Conservation (phyloP, 2,797 vertebrate genomes). For the Botia kubotai region DNA sequence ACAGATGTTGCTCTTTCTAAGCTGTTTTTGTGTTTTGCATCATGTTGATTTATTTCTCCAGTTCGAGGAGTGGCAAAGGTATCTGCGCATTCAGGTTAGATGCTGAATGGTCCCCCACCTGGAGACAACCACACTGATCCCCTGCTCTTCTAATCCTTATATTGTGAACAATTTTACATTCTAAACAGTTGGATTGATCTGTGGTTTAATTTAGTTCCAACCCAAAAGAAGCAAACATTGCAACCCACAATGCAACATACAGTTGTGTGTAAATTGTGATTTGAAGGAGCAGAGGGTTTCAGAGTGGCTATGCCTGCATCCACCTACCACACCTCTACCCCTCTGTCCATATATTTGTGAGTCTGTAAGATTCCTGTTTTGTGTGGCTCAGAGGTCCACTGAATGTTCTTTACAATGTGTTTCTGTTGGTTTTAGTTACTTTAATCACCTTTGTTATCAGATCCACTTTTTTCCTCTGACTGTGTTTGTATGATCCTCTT, state of each 20-base stretch:
- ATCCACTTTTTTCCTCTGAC: slow-evolving; percentile 1
- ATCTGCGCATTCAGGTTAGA: slow-evolving; percentile 77
- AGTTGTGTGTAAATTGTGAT: background rate
- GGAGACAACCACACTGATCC: slow-evolving; percentile 27
- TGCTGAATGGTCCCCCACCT: slow-evolving; percentile 40
- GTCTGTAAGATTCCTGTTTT: slow-evolving; percentile 17
- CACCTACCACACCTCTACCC: background rate
- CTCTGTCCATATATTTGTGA: slow-evolving; percentile 1
- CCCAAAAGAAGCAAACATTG: background rate
- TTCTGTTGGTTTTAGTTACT: slow-evolving; percentile 12
- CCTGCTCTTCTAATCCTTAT: slow-evolving; percentile 29
- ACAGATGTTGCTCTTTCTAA: background rate
- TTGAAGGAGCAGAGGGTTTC: slow-evolving; percentile 30
- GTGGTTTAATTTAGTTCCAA: background rate
- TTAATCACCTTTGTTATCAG: slow-evolving; percentile 5
- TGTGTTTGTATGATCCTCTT: slow-evolving; percentile 6
- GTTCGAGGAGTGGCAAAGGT: slow-evolving; percentile 77
- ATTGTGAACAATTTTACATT: background rate
- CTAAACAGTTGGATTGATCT: background rate
- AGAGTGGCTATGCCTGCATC: background rate
- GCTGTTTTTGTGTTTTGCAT: slow-evolving; percentile 7
- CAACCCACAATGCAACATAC: background rate
- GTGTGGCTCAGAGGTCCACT: background rate
- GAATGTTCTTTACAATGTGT: background rate
- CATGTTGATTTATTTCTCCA: slow-evolving; percentile 61